phyloP scores from a whole-genome alignment of 1,140 invertebrate genomes.

The Hylyphantes graminicola region DNA sequence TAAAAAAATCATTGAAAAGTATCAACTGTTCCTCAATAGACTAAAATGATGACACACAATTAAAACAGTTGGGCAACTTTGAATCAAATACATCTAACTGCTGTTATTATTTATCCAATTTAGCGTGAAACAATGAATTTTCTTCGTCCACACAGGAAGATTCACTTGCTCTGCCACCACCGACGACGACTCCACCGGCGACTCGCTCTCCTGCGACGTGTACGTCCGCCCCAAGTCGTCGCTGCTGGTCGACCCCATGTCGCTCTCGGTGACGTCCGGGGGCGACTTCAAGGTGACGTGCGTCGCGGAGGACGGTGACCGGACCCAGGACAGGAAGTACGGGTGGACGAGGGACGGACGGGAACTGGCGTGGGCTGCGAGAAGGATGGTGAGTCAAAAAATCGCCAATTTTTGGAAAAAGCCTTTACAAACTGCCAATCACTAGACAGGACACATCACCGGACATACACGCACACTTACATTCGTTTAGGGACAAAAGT shows the following conservation, averaged over 20 bases:
- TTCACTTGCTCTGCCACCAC: slow-evolving; percentile 4
- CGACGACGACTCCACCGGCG: not conserved
- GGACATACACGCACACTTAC: too few relatives aligned
- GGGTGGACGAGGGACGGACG: slow-evolving; percentile 59
- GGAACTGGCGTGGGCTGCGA: slow-evolving; percentile 5
- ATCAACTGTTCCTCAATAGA: too few relatives aligned
- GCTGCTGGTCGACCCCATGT: slow-evolving; percentile 42
- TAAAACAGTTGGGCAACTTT: too few relatives aligned
- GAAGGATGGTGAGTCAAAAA: not conserved
- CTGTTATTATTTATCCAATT: too few relatives aligned
- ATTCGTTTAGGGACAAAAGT: too few relatives aligned
- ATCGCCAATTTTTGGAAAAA: too few relatives aligned
- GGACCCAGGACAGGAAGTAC: slow-evolving; percentile 34
- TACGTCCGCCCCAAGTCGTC: slow-evolving; percentile 1
- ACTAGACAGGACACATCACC: too few relatives aligned
- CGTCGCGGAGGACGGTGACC: slow-evolving; percentile 44
- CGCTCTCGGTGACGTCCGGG: slow-evolving; percentile 35
- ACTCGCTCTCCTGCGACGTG: slow-evolving; percentile 17
- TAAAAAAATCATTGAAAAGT: too few relatives aligned
- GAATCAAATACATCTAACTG: too few relatives aligned
- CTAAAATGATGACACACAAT: too few relatives aligned
- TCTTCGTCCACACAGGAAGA: not conserved
- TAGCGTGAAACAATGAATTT: too few relatives aligned
- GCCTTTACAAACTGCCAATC: too few relatives aligned
- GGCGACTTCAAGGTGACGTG: slow-evolving; percentile 55